Evolutionary conservation across 2,888 invertebrate genomes (phyloP), one percentile per base, ranked within the genome.

Genomic region (Sisyra terminalis): DNA sequence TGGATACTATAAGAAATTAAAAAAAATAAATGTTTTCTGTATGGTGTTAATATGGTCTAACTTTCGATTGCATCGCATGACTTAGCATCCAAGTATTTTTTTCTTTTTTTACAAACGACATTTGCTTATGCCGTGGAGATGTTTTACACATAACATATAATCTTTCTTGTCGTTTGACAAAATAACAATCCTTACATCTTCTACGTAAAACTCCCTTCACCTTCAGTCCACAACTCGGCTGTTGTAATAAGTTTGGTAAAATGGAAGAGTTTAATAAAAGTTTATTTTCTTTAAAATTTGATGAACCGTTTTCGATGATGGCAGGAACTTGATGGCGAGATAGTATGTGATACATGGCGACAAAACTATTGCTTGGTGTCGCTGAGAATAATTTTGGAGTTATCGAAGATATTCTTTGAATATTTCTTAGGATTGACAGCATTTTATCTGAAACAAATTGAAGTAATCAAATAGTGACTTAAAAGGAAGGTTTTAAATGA

Each of bases 81-180:
- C 84, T 77, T 45, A 88, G 55, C 45, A 83, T 76, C 76, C 81
- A 83, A 13, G 77, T 78, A 50, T 79, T 79, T 47, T 71, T 70
- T 9, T 75, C 77, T 48, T 72, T 71, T 45, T 75, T 70, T 45
- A 72, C 69, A 67, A 78, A 77, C 11, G 75, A 63, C 73, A 78
- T 79, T 61, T 87, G 87, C 55, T 89, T 89, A 56, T 90, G 89
- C 30, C 87, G 71, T 15, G 78, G 78, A 55, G 75, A 75, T 18
- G 75, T 76, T 43, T 76, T 77, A 51, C 89, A 90, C 49, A 82
- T 72, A 34, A 84, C 74, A 58, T 75, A 81, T 50, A 73, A 55
- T 45, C 82, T 69, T 49, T 78, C 72, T 51, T 82, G 68, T 44
- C 79, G 63, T 35, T 69, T 64, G 9, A 83, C 77, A 53, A 80